Conservation (phyloP, 1,140 invertebrate species). For the Holcopasites calliopsidis region DNA sequence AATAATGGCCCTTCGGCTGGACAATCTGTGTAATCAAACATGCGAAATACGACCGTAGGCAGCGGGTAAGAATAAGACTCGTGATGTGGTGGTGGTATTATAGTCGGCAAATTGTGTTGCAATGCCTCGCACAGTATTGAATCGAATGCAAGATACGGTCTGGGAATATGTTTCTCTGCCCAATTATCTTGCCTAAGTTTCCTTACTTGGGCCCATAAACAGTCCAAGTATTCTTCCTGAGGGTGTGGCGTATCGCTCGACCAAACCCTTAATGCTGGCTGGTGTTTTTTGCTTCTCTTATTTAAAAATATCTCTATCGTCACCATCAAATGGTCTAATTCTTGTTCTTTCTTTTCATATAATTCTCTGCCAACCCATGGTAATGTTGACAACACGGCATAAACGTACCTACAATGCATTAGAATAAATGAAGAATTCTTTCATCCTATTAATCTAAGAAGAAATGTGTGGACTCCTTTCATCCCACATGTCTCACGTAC, state of each 20-base stretch:
- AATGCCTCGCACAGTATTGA: constrained; percentile 96
- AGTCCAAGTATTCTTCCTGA: constrained; percentile 99
- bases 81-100: constrained; percentile 94
- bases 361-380: constrained; percentile 98
- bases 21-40: constrained; percentile 99
- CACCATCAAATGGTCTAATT: constrained; percentile 93
- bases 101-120: constrained; percentile 95
- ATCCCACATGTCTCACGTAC: too few species aligned
- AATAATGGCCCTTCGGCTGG: constrained; percentile 89
- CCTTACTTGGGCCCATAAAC: constrained; percentile 96
- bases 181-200: constrained; percentile 97
- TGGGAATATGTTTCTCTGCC: constrained; percentile 97
- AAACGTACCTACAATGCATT: constrained; percentile 82
- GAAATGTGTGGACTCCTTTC: not conserved
- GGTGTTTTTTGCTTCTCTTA: constrained; percentile 95
- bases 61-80: constrained; percentile 93
- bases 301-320: constrained; percentile 98
- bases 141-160: constrained; percentile 98
- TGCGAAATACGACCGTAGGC: constrained; percentile 93
- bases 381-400: constrained; percentile 94
- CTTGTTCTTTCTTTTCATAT: constrained; percentile 97
- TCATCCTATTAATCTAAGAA: not conserved
- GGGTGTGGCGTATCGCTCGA: constrained; percentile 94
- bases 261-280: constrained; percentile 95
- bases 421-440: not conserved